Conservation (phyloP, 2,797 vertebrate species). For the Martes flavigula region DNA sequence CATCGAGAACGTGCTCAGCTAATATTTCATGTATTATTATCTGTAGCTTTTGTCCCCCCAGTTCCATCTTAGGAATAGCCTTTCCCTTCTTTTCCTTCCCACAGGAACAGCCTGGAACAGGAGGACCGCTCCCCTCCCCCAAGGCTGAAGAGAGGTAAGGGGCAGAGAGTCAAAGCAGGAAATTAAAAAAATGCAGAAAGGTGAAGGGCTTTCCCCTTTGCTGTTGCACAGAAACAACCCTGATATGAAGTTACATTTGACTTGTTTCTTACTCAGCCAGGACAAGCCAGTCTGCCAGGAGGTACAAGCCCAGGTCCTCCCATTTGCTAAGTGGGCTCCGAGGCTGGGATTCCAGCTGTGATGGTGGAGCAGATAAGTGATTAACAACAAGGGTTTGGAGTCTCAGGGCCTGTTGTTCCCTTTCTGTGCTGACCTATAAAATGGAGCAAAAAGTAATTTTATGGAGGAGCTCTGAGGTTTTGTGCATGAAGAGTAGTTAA, state of each 20-base stretch:
- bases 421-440: constrained; percentile 35
- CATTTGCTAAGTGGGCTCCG: background rate
- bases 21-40: background rate
- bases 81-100: background rate
- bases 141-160: background rate
- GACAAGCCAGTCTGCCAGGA: background rate
- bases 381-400: background rate
- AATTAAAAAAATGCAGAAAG: background rate
- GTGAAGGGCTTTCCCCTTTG: background rate
- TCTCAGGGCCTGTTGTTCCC: background rate
- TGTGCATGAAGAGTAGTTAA: constrained; percentile 38
- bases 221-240: background rate
- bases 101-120: background rate
- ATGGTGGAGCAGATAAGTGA: background rate
- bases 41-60: background rate
- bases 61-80: background rate
- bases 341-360: background rate
- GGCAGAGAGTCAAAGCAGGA: background rate
- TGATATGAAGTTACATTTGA: background rate
- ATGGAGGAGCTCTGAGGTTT: constrained; percentile 45
- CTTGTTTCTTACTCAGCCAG: background rate
- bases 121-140: too few relatives aligned
- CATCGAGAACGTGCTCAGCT: background rate
- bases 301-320: background rate
- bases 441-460: constrained; percentile 45